phyloP scores from a whole-genome alignment of 2,888 invertebrate species.

The Noctua pronuba region DNA sequence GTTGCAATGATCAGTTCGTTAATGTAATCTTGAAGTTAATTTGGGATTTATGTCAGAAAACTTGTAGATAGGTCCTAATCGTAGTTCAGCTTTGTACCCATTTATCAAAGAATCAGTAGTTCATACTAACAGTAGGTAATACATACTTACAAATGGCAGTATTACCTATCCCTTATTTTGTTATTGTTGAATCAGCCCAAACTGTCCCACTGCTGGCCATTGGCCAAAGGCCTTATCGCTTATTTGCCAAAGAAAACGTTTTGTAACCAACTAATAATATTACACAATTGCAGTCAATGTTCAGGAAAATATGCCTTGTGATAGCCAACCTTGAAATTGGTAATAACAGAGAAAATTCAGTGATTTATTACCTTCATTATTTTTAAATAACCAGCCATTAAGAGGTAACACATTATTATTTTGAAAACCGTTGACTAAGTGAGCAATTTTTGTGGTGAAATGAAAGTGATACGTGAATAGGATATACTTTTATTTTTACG shows the following conservation, averaged over 20 bases:
- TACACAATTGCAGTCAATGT: background rate
- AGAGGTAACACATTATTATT: slow-evolving; percentile 32
- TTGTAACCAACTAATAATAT: background rate
- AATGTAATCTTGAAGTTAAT: background rate
- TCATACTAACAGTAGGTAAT: background rate
- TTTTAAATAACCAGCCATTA: slow-evolving; percentile 33
- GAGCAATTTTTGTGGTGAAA: slow-evolving; percentile 22
- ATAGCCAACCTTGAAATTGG: slow-evolving; percentile 41
- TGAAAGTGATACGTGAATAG: background rate
- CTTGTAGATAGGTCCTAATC: too few relatives aligned
- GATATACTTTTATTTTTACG: background rate
- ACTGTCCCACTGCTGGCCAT: background rate
- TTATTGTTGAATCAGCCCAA: background rate
- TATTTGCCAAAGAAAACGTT: background rate
- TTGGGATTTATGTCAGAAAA: background rate
- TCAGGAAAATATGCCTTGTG: slow-evolving; percentile 19
- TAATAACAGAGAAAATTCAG: slow-evolving; percentile 38
- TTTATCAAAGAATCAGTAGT: background rate
- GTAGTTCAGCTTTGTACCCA: background rate
- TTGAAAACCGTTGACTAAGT: slow-evolving; percentile 16
- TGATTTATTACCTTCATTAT: slow-evolving; percentile 37
- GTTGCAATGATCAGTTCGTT: too few relatives aligned
- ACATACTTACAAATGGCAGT: too few relatives aligned
- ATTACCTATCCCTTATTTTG: background rate
- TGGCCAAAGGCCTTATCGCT: background rate